Conservation (phyloP, 2,797 vertebrate genomes). For the Danio aesculapii region DNA sequence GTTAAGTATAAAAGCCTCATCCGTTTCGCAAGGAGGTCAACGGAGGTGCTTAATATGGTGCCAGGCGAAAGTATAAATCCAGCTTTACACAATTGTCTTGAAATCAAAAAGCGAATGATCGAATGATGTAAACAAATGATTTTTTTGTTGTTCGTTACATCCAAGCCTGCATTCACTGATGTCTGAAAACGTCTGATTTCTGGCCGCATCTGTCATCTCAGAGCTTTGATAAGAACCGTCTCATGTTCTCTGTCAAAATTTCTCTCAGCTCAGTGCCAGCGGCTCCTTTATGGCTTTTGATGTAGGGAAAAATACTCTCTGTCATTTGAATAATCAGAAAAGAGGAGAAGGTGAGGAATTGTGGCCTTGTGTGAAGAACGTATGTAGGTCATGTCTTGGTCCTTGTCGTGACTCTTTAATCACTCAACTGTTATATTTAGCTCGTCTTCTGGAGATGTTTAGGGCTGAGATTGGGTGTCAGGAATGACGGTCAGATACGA, state of each 20-base stretch:
- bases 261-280: slow-evolving; percentile 14
- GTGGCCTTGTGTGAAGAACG: slow-evolving; percentile 56
- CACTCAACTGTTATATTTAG: slow-evolving; percentile 85
- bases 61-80: no score
- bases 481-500: slow-evolving; percentile 74
- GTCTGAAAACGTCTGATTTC: slow-evolving; percentile 47
- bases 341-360: slow-evolving; percentile 12
- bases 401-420: slow-evolving; percentile 76
- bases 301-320: slow-evolving; percentile 34
- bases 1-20: no score
- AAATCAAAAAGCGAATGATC: slow-evolving; percentile 5
- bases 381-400: slow-evolving; percentile 73
- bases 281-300: slow-evolving; percentile 22
- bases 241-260: slow-evolving; percentile 18
- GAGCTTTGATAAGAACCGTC: slow-evolving; percentile 50
- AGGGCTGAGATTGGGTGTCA: slow-evolving; percentile 79
- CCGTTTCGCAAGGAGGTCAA: no score
- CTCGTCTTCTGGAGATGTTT: slow-evolving; percentile 76
- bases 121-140: slow-evolving; percentile 24
- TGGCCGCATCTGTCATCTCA: slow-evolving; percentile 45
- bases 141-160: slow-evolving; percentile 30
- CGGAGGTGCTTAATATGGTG: no score
- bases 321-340: slow-evolving; percentile 36
- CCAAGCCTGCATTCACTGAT: slow-evolving; percentile 25
- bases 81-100: neutral